Conservation (phyloP, 2,113 vertebrate species). For the Ariopsis seemanni region DNA sequence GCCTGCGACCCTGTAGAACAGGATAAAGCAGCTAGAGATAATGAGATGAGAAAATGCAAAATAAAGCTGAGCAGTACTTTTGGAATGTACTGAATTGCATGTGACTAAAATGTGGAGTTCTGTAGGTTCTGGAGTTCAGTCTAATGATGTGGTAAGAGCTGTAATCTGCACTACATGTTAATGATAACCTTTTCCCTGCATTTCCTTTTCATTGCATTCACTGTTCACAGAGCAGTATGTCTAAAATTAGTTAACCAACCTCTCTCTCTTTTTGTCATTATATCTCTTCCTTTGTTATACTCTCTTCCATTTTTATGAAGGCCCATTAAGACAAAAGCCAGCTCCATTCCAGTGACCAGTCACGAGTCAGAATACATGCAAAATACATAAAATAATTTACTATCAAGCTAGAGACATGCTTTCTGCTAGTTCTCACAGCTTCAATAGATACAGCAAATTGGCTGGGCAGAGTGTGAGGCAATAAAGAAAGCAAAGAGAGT, state of each 20-base stretch:
- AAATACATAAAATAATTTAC: neutral
- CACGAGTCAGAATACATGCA: neutral
- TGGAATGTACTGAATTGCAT: neutral
- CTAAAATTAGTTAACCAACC: constrained; percentile 19
- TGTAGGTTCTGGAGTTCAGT: neutral
- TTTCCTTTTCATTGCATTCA: neutral
- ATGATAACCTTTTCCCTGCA: constrained; percentile 24
- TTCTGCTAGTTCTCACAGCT: neutral
- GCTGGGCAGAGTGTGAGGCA: neutral
- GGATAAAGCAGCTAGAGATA: no score
- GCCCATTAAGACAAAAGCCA: neutral
- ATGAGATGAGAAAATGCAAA: neutral
- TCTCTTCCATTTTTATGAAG: neutral
- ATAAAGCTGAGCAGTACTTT: neutral
- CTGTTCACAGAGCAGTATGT: neutral
- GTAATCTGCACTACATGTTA: constrained; percentile 26
- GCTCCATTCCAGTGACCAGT: neutral
- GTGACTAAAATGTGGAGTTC: neutral
- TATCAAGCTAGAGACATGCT: neutral
- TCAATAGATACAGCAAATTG: neutral
- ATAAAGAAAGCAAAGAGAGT: neutral
- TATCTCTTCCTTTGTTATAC: neutral
- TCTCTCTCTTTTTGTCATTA: constrained; percentile 9
- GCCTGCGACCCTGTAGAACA: no score
- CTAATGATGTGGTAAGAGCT: constrained; percentile 13